A percentile compares a stretch with the other conserved stretches of the same genome.
phyloP scores from a whole-genome alignment of 2,113 vertebrate species.

The Pogona vitticeps region DNA sequence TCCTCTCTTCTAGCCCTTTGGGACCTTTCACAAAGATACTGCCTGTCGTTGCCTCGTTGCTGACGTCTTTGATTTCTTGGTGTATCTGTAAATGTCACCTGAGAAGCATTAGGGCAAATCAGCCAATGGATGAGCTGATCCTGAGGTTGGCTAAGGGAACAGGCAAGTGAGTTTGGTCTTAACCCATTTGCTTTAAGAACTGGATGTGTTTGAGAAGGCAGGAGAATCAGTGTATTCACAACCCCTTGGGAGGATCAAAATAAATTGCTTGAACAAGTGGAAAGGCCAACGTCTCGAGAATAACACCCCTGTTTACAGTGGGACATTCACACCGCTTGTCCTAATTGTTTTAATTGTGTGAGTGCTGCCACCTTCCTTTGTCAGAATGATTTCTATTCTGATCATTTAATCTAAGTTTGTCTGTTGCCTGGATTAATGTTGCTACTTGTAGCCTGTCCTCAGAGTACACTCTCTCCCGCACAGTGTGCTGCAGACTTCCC shows the following conservation, averaged over 20 bases:
- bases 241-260: not conserved
- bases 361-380: conserved; percentile 64
- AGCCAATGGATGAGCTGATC: not conserved
- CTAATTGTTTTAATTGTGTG: not conserved
- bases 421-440: not conserved
- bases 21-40: not conserved
- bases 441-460: not conserved
- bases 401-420: not conserved
- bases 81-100: not conserved
- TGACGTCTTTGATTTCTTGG: not conserved
- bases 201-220: not conserved
- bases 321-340: not conserved
- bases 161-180: not conserved
- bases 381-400: conserved; percentile 1
- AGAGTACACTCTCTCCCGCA: too few relatives aligned
- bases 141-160: not conserved
- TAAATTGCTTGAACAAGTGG: not conserved
- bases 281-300: not conserved
- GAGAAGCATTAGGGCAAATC: not conserved
- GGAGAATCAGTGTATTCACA: not conserved
- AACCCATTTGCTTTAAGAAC: not conserved
- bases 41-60: not conserved
- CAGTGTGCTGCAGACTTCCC: not conserved
- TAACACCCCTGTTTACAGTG: not conserved
- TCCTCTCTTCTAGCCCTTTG: not conserved